Evolutionary conservation across 2,797 vertebrate species (phyloP).

Genomic region (Tachyglossus aculeatus): DNA sequence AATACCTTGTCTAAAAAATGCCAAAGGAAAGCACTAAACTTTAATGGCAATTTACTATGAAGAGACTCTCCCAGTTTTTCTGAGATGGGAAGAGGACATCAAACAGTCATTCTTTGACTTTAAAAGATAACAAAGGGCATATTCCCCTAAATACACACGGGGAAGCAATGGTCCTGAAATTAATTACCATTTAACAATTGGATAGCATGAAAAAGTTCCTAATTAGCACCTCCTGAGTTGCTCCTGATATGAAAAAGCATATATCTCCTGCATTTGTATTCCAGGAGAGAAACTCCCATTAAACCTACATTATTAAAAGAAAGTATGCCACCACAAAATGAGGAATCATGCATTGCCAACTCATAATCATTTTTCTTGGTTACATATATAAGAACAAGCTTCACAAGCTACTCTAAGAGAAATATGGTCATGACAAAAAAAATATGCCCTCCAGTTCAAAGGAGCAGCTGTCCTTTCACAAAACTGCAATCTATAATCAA

Average conservation of each 20-base stretch:
- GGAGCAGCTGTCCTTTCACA: not conserved
- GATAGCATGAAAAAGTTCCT: too few relatives aligned
- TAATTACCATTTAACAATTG: too few relatives aligned
- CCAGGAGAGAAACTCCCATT: not conserved
- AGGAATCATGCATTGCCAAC: not conserved
- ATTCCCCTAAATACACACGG: too few relatives aligned
- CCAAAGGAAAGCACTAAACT: not conserved
- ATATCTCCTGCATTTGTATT: accelerated
- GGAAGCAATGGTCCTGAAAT: too few relatives aligned
- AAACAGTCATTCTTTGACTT: too few relatives aligned
- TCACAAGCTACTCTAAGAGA: not conserved
- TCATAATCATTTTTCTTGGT: not conserved
- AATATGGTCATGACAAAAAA: not conserved
- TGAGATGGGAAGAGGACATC: too few relatives aligned
- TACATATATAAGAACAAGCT: not conserved
- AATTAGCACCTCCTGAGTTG: not conserved
- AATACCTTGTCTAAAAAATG: not conserved
- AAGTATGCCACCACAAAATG: not conserved
- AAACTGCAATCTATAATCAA: not conserved
- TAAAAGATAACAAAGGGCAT: too few relatives aligned
- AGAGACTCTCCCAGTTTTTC: too few relatives aligned
- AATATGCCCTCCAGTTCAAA: not conserved
- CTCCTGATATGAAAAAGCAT: accelerated
- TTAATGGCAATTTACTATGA: too few relatives aligned
- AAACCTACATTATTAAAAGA: not conserved